phyloP scores from a whole-genome alignment of 2,113 vertebrate genomes.

The Poeciliopsis retropinna region DNA sequence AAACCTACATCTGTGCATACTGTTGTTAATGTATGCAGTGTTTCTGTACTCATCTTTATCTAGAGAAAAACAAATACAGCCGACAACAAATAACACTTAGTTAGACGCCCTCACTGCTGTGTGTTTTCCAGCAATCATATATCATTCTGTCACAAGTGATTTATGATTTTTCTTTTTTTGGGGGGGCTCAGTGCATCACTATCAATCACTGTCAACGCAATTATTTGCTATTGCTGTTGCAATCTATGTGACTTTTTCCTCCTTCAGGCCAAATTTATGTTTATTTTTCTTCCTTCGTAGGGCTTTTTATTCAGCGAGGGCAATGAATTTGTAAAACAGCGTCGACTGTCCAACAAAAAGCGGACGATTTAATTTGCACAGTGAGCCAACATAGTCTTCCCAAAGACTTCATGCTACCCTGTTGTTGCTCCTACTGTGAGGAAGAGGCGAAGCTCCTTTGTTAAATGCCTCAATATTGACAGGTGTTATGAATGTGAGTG shows the following conservation, averaged over 20 bases:
- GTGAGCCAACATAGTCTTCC: slow-evolving; percentile 17
- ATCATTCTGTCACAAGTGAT: slow-evolving; percentile 71
- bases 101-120: slow-evolving; percentile 22
- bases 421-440: slow-evolving; percentile 47
- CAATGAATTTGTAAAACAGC: slow-evolving; percentile 17
- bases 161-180: slow-evolving; percentile 61
- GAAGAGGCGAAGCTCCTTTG: slow-evolving; percentile 44
- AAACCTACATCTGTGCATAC: background rate
- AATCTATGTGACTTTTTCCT: slow-evolving; percentile 19
- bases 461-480: slow-evolving; percentile 55
- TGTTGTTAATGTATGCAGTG: background rate
- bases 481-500: slow-evolving; percentile 43
- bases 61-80: slow-evolving; percentile 7
- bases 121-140: slow-evolving; percentile 39
- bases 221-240: slow-evolving; percentile 43
- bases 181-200: slow-evolving; percentile 49
- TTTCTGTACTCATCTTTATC: background rate
- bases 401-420: slow-evolving; percentile 19
- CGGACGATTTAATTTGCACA: slow-evolving; percentile 29
- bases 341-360: slow-evolving; percentile 5
- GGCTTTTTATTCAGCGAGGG: background rate
- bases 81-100: slow-evolving; percentile 15
- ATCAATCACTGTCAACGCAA: slow-evolving; percentile 67
- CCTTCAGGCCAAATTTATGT: slow-evolving; percentile 22
- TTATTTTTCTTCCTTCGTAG: background rate